Evolutionary conservation across 2,797 vertebrate species (phyloP), one percentile per base, ranked within the genome.

Genomic region (Myiotriccus ornatus): DNA sequence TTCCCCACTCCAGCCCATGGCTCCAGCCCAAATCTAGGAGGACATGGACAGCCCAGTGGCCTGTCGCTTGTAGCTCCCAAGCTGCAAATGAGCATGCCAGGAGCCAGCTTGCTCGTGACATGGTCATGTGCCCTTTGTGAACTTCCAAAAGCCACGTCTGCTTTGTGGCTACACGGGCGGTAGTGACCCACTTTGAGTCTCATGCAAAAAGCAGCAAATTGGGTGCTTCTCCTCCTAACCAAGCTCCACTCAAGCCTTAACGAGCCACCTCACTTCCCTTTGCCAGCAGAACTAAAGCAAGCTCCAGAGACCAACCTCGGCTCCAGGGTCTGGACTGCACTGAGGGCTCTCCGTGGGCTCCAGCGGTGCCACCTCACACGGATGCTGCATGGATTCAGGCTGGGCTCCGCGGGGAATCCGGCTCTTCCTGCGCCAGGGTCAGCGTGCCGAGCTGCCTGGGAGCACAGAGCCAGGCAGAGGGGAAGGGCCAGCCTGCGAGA

Each of bases 241-340:
- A 71, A 74, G 43, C 39, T 41, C 59, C 24, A 27, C 9, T 39
- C n/a, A 63, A 91, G 41, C 70, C 52, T 12, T 15, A 78, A 56
- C 27, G 35, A 85, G 32, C 49, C 53, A 35, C 34, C 74, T 74
- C 44, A 24, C 55, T 60, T 75, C 55, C 76, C 81, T 71, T 52
- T 75, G 59, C 60, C 57, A 86, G 53, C 28, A 91, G 82, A 85
- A 81, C 24, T 78, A 47, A 71, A 93, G 73, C 39, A 75, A 89
- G 53, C 7, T 84, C 37, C 77, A 88, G 73, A 81, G n/a, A 96
- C 89, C 87, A 88, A 93, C 95, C 93, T 96, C n/a, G 55, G 65
- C 80, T 94, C 27, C 87, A 27, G 53, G 62, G 24, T 70, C 43
- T 75, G 50, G 52, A 11, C 21, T 1, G 21, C 73, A n/a, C 50